Conservation (phyloP, 2,797 vertebrate genomes). For the Crocidura indochinensis region DNA sequence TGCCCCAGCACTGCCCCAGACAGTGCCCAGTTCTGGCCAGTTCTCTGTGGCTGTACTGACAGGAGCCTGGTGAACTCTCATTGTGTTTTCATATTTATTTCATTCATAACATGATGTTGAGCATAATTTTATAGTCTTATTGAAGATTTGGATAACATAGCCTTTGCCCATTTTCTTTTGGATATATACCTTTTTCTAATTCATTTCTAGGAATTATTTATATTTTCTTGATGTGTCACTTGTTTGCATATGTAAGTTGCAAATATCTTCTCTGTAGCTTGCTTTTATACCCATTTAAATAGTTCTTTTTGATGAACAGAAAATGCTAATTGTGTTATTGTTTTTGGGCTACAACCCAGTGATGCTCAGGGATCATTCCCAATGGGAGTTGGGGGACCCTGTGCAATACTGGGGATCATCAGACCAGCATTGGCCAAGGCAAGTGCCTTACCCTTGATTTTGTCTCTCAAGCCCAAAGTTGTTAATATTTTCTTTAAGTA, state of each 20-base stretch:
- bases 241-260: neutral
- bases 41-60: neutral
- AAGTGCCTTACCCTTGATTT: too few species aligned
- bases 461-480: neutral
- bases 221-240: neutral
- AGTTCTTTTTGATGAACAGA: neutral
- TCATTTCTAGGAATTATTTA: conserved; percentile 24
- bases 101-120: conserved; percentile 1
- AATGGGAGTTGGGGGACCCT: too few species aligned
- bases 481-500: conserved; percentile 37
- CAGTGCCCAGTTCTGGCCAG: neutral
- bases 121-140: neutral
- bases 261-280: neutral
- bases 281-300: conserved; percentile 22
- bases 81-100: conserved; percentile 6
- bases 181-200: neutral
- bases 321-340: too few species aligned
- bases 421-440: too few species aligned
- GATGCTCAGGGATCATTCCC: too few species aligned
- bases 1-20: neutral
- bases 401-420: too few species aligned
- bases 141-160: conserved; percentile 19
- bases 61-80: neutral
- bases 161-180: neutral
- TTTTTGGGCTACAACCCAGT: too few species aligned